phyloP scores from a whole-genome alignment of 2,888 invertebrate species.

The Drosophila borealis region DNA sequence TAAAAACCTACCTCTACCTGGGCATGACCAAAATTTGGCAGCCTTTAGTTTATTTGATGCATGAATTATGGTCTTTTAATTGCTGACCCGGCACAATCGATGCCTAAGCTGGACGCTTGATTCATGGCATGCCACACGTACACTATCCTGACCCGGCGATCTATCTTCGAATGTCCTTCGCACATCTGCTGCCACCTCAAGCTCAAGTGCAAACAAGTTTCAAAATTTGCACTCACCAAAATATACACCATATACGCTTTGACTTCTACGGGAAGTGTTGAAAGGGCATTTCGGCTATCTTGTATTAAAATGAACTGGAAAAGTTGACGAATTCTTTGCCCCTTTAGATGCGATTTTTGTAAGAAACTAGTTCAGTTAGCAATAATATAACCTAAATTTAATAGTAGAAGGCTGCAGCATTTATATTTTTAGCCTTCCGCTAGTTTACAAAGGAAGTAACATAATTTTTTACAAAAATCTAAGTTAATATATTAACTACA shows the following conservation, averaged over 20 bases:
- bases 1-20: background rate
- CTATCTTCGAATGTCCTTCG: constrained; percentile 62
- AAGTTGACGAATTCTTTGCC: too few species aligned
- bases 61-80: constrained; percentile 75
- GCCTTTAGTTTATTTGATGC: constrained; percentile 40
- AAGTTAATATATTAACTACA: background rate
- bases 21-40: constrained; percentile 11
- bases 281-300: too few species aligned
- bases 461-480: background rate
- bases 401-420: too few species aligned
- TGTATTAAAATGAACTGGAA: too few species aligned
- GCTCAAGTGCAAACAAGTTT: constrained; percentile 20
- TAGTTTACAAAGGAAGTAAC: background rate
- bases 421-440: too few species aligned
- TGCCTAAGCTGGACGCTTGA: constrained; percentile 34
- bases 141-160: constrained; percentile 56
- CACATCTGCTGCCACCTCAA: constrained; percentile 32
- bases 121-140: constrained; percentile 49
- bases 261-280: too few species aligned
- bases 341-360: too few species aligned
- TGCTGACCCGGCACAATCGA: constrained; percentile 57
- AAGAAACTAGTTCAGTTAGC: too few species aligned
- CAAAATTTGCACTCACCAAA: background rate
- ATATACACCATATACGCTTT: background rate
- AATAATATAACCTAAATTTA: too few species aligned